These are phyloP conservation scores for Cephalopterus ornatus DNA, from an alignment of 2,113 vertebrate species.

Conservation along the genomic window DNA sequence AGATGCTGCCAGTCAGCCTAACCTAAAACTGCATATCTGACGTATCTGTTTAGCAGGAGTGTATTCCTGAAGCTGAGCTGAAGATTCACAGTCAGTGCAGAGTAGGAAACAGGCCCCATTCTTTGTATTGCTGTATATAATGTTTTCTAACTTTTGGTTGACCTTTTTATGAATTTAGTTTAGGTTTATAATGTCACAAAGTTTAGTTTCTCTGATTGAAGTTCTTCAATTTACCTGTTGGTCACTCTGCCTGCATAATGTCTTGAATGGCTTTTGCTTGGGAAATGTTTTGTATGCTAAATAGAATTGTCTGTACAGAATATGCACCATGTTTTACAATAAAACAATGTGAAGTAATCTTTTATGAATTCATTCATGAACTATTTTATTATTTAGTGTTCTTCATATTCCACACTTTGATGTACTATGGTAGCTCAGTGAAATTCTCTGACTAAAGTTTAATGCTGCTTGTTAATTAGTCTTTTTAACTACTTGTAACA, in stretches of 20 bases:
- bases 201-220: not conserved
- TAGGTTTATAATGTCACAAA: not conserved
- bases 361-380: not conserved
- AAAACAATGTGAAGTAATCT: not conserved
- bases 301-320: not conserved
- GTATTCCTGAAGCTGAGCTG: not conserved
- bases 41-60: not conserved
- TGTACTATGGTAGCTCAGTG: not conserved
- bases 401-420: not conserved
- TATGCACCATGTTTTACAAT: not conserved
- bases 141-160: not conserved
- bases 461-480: not conserved
- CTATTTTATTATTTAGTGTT: not conserved
- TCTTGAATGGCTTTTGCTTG: not conserved
- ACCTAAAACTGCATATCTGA: not conserved
- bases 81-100: not conserved
- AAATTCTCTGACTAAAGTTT: not conserved
- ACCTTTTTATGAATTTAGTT: not conserved
- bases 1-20: not conserved
- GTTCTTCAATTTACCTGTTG: not conserved
- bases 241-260: not conserved
- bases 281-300: not conserved
- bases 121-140: not conserved
- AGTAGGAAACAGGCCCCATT: not conserved
- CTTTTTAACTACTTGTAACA: not conserved